Conservation (phyloP, 1,140 invertebrate genomes). For the Acromyrmex charruanus region DNA sequence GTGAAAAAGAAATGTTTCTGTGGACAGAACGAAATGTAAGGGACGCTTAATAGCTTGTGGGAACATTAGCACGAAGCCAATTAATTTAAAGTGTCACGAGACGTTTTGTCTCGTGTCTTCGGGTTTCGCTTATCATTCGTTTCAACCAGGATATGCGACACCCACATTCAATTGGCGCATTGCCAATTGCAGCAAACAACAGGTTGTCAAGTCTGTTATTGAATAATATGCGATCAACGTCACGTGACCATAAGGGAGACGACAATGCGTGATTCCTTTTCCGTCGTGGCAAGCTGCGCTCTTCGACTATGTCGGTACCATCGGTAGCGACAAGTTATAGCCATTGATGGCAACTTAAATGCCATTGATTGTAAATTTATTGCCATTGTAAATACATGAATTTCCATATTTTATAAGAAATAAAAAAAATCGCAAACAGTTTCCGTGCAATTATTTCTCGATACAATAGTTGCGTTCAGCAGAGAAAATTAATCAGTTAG, state of each 20-base stretch:
- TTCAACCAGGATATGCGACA: conserved; percentile 74
- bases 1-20: conserved; percentile 4
- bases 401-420: not conserved
- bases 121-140: conserved; percentile 68
- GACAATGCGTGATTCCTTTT: conserved; percentile 77
- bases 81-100: conserved; percentile 58
- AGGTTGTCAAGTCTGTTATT: conserved; percentile 75
- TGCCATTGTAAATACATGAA: not conserved
- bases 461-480: not conserved
- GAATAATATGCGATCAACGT: conserved; percentile 78
- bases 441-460: not conserved
- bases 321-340: conserved; percentile 10
- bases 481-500: too few species aligned
- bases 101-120: conserved; percentile 65
- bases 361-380: conserved; percentile 8
- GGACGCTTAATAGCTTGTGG: conserved; percentile 15
- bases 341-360: not conserved
- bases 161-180: conserved; percentile 75
- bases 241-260: conserved; percentile 75
- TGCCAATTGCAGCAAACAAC: conserved; percentile 78
- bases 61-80: conserved; percentile 42
- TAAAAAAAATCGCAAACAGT: not conserved
- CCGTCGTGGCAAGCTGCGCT: conserved; percentile 54
- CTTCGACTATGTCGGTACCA: not conserved
- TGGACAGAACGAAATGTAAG: conserved; percentile 28